Evolutionary conservation across 2,113 vertebrate species (phyloP).

Genomic region (Petromus typicus): DNA sequence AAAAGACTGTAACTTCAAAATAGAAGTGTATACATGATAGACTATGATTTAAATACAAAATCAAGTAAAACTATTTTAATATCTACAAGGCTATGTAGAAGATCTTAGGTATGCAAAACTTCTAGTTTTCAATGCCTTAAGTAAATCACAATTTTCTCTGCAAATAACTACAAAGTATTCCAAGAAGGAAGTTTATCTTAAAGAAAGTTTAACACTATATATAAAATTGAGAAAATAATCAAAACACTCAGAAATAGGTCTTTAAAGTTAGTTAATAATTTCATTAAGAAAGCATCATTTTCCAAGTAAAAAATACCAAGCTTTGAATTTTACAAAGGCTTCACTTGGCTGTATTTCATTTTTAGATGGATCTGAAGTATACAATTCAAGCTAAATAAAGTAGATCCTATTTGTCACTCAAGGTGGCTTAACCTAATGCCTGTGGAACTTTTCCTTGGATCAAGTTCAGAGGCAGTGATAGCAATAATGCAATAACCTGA

Average conservation of each 20-base stretch:
- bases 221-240: background rate
- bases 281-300: background rate
- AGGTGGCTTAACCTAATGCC: background rate
- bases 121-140: background rate
- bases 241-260: background rate
- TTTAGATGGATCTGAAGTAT: background rate
- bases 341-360: background rate
- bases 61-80: slow-evolving; percentile 1
- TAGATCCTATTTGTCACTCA: background rate
- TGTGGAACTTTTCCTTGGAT: background rate
- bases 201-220: background rate
- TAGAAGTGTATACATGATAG: background rate
- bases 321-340: background rate
- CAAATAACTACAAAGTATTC: background rate
- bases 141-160: background rate
- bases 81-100: background rate
- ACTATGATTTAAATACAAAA: background rate
- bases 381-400: background rate
- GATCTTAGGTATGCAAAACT: background rate
- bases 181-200: background rate
- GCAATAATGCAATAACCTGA: background rate
- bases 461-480: background rate
- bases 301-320: background rate
- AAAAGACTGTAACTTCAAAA: background rate
- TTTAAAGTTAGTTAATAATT: slow-evolving; percentile 11